These are phyloP conservation scores for Aegotheles bennettii DNA, from an alignment of 2,113 vertebrate species.

Conservation along the genomic window DNA sequence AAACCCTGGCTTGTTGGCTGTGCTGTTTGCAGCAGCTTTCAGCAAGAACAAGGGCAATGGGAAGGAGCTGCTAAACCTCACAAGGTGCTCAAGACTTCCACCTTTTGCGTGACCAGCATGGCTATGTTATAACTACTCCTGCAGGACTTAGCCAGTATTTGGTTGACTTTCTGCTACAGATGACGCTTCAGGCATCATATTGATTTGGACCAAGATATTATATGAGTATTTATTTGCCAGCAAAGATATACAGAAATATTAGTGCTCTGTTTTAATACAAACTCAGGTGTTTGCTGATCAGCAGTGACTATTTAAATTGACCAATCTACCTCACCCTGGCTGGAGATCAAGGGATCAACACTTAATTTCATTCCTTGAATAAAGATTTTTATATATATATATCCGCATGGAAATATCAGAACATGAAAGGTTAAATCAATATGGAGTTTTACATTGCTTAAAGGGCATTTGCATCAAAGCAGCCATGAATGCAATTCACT, in stretches of 20 bases:
- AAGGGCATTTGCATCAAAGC: slow-evolving; percentile 87
- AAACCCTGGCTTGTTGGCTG: neutral
- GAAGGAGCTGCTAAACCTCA: neutral
- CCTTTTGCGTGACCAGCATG: neutral
- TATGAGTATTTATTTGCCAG: slow-evolving; percentile 46
- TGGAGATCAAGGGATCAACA: slow-evolving; percentile 78
- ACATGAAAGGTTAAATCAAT: slow-evolving; percentile 98
- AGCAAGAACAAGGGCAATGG: rapidly evolving
- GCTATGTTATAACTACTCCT: neutral
- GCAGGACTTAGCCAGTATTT: neutral
- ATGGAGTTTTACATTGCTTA: slow-evolving; percentile 88
- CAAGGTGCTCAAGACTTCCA: neutral
- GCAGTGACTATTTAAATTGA: slow-evolving; percentile 75
- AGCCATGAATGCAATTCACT: slow-evolving; percentile 87
- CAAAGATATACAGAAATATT: slow-evolving; percentile 57
- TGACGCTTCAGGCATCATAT: neutral
- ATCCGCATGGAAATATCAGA: slow-evolving; percentile 80
- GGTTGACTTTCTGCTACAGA: neutral
- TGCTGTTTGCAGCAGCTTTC: neutral
- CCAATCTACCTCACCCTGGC: slow-evolving; percentile 71
- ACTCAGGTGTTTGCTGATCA: slow-evolving; percentile 75
- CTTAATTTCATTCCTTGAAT: slow-evolving; percentile 81
- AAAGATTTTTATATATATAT: slow-evolving; percentile 71
- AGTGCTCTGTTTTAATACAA: slow-evolving; percentile 64
- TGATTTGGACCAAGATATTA: neutral